phyloP scores from a whole-genome alignment of 2,113 vertebrate species.

The Solenodon paradoxus region DNA sequence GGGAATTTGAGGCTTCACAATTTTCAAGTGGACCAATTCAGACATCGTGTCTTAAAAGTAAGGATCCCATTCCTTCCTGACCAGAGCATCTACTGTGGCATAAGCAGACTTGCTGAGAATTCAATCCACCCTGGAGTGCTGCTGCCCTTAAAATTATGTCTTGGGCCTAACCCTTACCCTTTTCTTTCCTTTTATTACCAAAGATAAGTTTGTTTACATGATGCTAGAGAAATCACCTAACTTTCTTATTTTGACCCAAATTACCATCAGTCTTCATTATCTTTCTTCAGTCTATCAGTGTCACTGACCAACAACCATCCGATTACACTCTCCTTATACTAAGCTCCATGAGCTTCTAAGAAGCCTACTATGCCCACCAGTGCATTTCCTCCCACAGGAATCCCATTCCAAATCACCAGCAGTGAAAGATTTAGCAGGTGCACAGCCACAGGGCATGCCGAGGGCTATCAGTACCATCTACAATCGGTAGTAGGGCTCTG shows the following conservation, averaged over 20 bases:
- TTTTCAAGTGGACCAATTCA: neutral
- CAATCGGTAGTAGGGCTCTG: neutral
- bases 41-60: neutral
- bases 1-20: neutral
- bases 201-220: neutral
- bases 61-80: neutral
- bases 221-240: neutral
- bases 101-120: neutral
- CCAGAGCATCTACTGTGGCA: neutral
- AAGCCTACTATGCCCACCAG: neutral
- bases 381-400: neutral
- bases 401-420: neutral
- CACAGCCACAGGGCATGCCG: neutral
- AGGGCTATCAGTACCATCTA: neutral
- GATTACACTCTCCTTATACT: neutral
- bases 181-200: neutral
- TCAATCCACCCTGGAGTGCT: neutral
- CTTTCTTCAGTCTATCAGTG: neutral
- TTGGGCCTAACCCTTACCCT: neutral
- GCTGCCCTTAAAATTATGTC: neutral
- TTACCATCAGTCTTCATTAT: neutral
- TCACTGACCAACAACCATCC: neutral
- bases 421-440: neutral
- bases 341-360: neutral
- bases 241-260: neutral